phyloP scores from a whole-genome alignment of 2,113 vertebrate species.

The Lepus americanus region DNA sequence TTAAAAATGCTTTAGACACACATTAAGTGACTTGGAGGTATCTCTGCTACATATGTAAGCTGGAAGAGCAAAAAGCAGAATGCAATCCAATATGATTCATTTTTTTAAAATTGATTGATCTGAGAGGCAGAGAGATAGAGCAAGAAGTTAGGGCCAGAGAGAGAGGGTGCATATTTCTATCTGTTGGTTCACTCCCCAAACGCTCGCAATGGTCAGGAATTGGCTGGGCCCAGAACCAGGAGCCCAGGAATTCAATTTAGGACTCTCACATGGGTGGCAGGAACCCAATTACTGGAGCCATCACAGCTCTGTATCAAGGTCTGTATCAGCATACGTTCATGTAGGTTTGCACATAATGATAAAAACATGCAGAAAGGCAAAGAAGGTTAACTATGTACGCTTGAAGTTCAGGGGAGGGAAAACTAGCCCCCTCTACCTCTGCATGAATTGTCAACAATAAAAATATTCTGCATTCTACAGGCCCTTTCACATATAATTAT shows the following conservation, averaged over 20 bases:
- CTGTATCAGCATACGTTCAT: neutral
- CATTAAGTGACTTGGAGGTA: neutral
- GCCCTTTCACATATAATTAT: neutral
- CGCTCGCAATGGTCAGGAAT: no score
- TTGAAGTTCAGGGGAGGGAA: neutral
- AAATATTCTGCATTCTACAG: neutral
- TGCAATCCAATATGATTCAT: neutral
- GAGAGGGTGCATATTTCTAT: no score
- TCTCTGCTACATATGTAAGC: neutral
- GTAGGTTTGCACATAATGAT: neutral
- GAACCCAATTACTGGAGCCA: no score
- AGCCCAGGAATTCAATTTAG: no score
- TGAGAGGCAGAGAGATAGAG: no score
- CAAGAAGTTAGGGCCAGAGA: no score
- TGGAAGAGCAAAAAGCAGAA: slow-evolving; percentile 24
- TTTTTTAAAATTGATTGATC: neutral
- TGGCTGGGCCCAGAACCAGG: no score
- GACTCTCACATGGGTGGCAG: no score
- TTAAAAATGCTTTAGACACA: neutral
- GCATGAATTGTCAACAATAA: neutral
- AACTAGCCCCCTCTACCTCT: neutral
- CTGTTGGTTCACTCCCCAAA: no score
- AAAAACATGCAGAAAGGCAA: neutral
- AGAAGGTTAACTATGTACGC: neutral
- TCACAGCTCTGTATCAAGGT: no score